Conservation (phyloP, 2,797 vertebrate genomes). For the Calcarius lapponicus region DNA sequence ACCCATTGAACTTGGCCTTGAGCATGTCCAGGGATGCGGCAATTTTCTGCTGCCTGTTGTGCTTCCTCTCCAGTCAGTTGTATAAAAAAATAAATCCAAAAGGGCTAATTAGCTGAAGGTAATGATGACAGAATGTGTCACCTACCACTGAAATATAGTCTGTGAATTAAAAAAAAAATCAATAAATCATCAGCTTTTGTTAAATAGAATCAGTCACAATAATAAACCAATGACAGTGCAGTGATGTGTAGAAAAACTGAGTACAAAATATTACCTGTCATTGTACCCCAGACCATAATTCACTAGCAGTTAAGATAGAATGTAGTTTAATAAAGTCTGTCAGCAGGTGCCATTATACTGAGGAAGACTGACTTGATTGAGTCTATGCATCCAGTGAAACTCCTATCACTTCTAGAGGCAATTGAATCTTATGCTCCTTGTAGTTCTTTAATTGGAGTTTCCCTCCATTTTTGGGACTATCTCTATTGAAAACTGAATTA, state of each 20-base stretch:
- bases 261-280: not conserved
- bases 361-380: not conserved
- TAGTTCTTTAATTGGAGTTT: not conserved
- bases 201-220: not conserved
- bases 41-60: not conserved
- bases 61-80: not conserved
- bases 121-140: not conserved
- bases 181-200: not conserved
- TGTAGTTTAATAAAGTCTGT: constrained; percentile 1
- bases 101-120: constrained; percentile 23
- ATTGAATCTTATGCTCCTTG: not conserved
- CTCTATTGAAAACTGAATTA: constrained; percentile 34
- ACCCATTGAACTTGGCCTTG: not conserved
- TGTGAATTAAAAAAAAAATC: not conserved
- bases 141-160: not conserved
- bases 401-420: not conserved
- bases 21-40: not conserved
- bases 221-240: constrained; percentile 1
- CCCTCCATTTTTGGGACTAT: not conserved
- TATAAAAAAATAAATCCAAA: not conserved
- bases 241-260: constrained; percentile 25
- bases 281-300: not conserved
- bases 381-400: not conserved
- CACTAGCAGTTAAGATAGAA: constrained; percentile 1
- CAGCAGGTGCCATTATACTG: not conserved